Evolutionary conservation across 2,113 vertebrate genomes (phyloP).

Genomic region (Opisthocomus hoazin): DNA sequence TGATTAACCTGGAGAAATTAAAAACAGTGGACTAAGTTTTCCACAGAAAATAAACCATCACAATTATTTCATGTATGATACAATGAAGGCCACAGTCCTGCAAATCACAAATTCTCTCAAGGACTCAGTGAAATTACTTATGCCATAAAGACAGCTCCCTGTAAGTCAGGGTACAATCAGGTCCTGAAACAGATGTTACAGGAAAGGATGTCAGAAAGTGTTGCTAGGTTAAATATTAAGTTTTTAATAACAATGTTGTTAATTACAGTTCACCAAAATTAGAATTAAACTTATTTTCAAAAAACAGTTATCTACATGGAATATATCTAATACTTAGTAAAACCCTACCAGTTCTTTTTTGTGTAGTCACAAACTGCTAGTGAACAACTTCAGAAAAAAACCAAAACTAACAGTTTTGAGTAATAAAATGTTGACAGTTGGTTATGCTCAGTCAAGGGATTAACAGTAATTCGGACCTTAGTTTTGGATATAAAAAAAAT

Average conservation of each 20-base stretch:
- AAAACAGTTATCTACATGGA: not conserved
- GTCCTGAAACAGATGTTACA: not conserved
- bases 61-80: not conserved
- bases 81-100: not conserved
- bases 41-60: not conserved
- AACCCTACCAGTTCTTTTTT: not conserved
- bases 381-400: not conserved
- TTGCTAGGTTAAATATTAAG: not conserved
- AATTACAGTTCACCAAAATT: not conserved
- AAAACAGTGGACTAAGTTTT: not conserved
- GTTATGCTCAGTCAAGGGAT: not conserved
- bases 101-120: not conserved
- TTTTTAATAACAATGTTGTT: not conserved
- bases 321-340: not conserved
- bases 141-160: not conserved
- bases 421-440: not conserved
- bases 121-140: not conserved
- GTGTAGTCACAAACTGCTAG: not conserved
- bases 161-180: not conserved
- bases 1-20: slow-evolving; percentile 75
- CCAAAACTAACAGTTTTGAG: not conserved
- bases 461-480: not conserved
- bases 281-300: not conserved
- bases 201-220: not conserved
- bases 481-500: not conserved